Base-by-base conservation (phyloP, 2,888 invertebrate species). In the Diarsia mendica region DNA sequence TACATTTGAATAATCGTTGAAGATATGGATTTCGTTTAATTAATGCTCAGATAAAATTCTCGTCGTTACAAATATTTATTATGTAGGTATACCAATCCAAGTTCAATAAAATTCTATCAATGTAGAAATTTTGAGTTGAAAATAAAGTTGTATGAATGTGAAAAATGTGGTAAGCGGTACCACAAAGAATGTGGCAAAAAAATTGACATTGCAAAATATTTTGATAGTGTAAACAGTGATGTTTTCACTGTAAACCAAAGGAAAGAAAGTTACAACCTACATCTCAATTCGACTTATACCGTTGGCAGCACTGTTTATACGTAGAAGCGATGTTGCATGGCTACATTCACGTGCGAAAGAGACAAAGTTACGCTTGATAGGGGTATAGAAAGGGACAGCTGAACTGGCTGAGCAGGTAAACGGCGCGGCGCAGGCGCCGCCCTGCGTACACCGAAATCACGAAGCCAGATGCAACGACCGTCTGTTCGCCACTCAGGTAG, bases 381-480 rank as follows among this genome's bases (percentile, higher is more conserved):
- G 67, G 82, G 72, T 84, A 87, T 82, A 81, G 91, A 91, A 79
- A 84, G 80, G 82, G 91, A 91, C 83, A 82, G 89, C 77, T 82
- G 85, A 90, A 94, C 94, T 92, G 92, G 94, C 92, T 88, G 87
- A 85, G 90, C 93, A 93, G 93, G 93, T 92, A 93, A 90, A 85
- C 88, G 88, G 83, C 87, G 83, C 87, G 88, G 83, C 87, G 83
- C 87, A 88, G 87, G 84, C 89, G 87, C 86, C 85, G 87, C 79
- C 84, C 87, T 88, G 89, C 86, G 89, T 90, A 89, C 90, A 90
- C 87, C 89, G 83, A 92, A 93, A 93, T 92, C 93, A 92, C 90
- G 89, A 90, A 88, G 90, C 92, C 92, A 92, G 92, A 92, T 93
- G 93, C 91, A 91, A 88, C 91, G 85, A 89, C 89, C 89, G 88